Evolutionary conservation across 2,113 vertebrate species (phyloP).

Genomic region (Potamarius usumacintae): DNA sequence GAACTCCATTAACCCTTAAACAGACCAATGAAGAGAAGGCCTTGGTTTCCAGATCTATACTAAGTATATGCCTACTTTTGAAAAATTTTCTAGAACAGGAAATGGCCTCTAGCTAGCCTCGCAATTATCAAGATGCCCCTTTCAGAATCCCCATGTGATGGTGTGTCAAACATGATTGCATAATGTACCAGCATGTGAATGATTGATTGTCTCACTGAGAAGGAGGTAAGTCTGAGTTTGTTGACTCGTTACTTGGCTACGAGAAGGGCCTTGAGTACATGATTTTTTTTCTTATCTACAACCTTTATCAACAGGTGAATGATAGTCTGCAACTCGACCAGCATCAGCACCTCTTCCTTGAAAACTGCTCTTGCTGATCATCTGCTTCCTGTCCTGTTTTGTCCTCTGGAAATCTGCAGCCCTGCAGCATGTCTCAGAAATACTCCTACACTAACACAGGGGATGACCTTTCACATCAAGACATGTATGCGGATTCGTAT

Average conservation of each 20-base stretch:
- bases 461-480: constrained; percentile 31
- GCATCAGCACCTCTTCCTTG: not conserved
- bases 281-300: constrained; percentile 27
- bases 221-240: constrained; percentile 16
- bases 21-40: not conserved
- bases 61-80: not conserved
- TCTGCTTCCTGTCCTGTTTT: not conserved
- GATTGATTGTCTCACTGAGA: not conserved
- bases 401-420: not conserved
- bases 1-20: not conserved
- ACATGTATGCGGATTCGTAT: constrained; percentile 40
- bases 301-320: constrained; percentile 39
- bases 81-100: not conserved
- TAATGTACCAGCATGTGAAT: not conserved
- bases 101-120: not conserved
- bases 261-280: constrained; percentile 21
- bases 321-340: not conserved
- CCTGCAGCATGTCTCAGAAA: constrained; percentile 65
- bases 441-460: constrained; percentile 46
- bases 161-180: constrained; percentile 5
- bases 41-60: not conserved
- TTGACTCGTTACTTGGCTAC: constrained; percentile 12
- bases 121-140: not conserved
- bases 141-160: not conserved
- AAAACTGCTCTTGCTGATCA: not conserved